phyloP scores from a whole-genome alignment of 2,113 vertebrate genomes.

The Geococcyx californianus region DNA sequence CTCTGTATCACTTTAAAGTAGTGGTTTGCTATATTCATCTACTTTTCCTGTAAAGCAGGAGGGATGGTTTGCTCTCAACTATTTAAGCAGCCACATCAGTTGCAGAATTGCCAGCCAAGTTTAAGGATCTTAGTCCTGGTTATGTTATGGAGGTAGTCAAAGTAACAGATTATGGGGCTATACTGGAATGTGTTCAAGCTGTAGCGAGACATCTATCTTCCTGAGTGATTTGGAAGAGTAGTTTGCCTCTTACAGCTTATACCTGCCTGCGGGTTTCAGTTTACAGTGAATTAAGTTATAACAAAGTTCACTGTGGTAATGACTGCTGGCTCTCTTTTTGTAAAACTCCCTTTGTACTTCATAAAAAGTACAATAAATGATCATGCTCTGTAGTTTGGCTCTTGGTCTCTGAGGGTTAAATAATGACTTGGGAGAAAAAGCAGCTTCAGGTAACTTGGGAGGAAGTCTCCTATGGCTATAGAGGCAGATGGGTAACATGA shows the following conservation, averaged over 20 bases:
- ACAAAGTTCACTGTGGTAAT: not conserved
- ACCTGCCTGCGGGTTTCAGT: not conserved
- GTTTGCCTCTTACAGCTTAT: not conserved
- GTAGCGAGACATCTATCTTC: not conserved
- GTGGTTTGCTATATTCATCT: not conserved
- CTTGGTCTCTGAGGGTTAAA: not conserved
- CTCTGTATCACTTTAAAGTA: not conserved
- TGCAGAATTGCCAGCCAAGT: not conserved
- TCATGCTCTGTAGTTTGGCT: not conserved
- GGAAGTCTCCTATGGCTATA: not conserved
- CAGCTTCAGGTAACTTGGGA: not conserved
- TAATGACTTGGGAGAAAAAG: not conserved
- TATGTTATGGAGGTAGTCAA: not conserved
- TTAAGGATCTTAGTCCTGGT: not conserved
- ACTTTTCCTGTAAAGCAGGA: not conserved
- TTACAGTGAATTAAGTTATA: not conserved
- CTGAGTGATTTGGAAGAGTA: not conserved
- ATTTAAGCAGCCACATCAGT: not conserved
- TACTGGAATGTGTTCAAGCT: not conserved
- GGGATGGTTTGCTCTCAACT: not conserved
- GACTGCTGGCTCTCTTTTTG: slow-evolving; percentile 22
- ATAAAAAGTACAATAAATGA: slow-evolving; percentile 39
- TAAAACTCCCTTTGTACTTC: slow-evolving; percentile 50
- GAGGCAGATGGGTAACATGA: not conserved
- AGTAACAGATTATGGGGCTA: not conserved